Conservation (phyloP, 1,140 invertebrate genomes). For the Caerostris darwini region DNA sequence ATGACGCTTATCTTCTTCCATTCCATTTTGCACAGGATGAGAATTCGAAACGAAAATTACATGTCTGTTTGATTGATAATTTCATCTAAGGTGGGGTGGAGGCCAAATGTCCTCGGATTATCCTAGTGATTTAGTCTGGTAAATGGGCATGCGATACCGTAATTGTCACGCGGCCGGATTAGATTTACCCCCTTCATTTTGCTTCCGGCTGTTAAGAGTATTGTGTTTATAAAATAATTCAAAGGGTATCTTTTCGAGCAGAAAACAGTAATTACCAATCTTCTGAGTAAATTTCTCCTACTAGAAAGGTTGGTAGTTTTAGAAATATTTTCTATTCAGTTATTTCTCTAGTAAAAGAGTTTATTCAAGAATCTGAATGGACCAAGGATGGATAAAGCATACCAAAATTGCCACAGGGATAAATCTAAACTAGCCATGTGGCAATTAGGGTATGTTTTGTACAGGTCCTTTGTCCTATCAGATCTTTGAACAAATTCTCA, state of each 20-base stretch:
- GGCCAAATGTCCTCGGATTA: not conserved
- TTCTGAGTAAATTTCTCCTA: too few species aligned
- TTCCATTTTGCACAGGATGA: conserved; percentile 67
- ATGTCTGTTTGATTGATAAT: conserved; percentile 47
- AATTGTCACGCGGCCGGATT: conserved; percentile 39
- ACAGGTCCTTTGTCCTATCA: too few species aligned
- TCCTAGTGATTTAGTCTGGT: conserved; percentile 53
- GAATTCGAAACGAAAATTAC: conserved; percentile 70
- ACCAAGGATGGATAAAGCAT: too few species aligned
- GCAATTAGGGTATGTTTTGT: too few species aligned
- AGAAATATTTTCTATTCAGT: too few species aligned
- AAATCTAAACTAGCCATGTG: too few species aligned
- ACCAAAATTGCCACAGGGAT: too few species aligned
- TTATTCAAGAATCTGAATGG: too few species aligned
- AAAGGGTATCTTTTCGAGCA: not conserved
- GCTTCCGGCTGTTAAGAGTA: not conserved
- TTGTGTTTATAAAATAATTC: conserved; percentile 10
- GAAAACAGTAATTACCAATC: not conserved
- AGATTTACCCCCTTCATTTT: not conserved
- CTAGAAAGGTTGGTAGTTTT: too few species aligned
- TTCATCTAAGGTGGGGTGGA: not conserved
- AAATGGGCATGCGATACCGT: conserved; percentile 50
- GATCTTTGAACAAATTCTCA: too few species aligned
- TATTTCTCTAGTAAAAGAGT: too few species aligned
- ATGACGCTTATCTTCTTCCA: conserved; percentile 59